A percentile compares a stretch with the other conserved stretches of the same genome.
Evolutionary conservation across 2,888 invertebrate species (phyloP).

Genomic region (Callyntrura sp.): DNA sequence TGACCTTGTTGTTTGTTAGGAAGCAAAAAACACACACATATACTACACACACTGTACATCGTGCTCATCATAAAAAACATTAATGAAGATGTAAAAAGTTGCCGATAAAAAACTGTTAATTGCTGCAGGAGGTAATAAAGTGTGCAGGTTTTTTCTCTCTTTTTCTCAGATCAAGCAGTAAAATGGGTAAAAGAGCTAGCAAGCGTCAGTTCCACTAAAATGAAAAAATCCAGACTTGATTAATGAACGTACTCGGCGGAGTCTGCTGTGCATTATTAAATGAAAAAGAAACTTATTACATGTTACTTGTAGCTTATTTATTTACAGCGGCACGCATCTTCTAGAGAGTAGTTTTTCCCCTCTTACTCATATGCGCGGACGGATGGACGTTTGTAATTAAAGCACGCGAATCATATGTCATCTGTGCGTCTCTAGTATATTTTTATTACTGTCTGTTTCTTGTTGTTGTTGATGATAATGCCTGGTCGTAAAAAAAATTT

Average conservation of each 20-base stretch:
- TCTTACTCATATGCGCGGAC: not conserved
- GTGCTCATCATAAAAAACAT: constrained; percentile 9
- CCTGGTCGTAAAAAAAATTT: not conserved
- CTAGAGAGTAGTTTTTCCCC: no score
- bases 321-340: no score
- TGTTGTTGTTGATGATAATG: not conserved
- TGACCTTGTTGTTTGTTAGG: constrained; percentile 33
- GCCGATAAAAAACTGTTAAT: constrained; percentile 44
- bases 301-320: no score
- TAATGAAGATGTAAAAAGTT: constrained; percentile 55
- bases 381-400: not conserved
- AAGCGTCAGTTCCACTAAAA: constrained; percentile 7
- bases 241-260: not conserved
- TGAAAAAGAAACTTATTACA: not conserved
- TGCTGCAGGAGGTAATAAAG: constrained; percentile 39
- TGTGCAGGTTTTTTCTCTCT: constrained; percentile 9
- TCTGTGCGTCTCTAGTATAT: not conserved
- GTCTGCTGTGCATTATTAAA: not conserved
- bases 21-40: no score
- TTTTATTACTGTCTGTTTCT: constrained; percentile 7
- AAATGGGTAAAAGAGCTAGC: constrained; percentile 21
- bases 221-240: not conserved
- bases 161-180: constrained; percentile 24
- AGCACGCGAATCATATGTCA: constrained; percentile 12
- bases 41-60: not conserved